These are phyloP conservation scores for Acholoe squamosa DNA, from an alignment of 2,888 invertebrate species.

Conservation along the genomic window DNA sequence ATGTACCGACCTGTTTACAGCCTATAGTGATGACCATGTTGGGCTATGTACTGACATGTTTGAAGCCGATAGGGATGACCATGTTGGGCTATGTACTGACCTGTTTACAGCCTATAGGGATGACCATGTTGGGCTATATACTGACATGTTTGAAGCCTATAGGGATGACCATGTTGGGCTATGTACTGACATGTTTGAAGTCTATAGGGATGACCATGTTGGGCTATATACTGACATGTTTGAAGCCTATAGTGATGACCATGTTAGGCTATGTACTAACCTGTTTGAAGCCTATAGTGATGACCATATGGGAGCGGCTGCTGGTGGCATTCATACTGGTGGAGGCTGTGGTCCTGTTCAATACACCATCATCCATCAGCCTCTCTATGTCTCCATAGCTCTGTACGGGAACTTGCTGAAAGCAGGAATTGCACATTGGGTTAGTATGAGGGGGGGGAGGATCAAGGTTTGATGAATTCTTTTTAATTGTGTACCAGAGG, in stretches of 20 bases:
- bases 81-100: conserved; percentile 66
- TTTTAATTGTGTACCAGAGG: too few relatives aligned
- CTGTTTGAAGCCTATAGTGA: conserved; percentile 78
- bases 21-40: conserved; percentile 76
- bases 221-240: conserved; percentile 66
- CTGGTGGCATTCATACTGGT: conserved; percentile 80
- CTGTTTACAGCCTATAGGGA: conserved; percentile 78
- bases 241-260: not conserved
- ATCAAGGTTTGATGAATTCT: too few relatives aligned
- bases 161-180: not conserved
- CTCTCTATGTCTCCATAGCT: conserved; percentile 75
- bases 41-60: conserved; percentile 66
- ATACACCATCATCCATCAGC: conserved; percentile 76
- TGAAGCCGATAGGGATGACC: not conserved
- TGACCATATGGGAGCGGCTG: conserved; percentile 78
- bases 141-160: not conserved
- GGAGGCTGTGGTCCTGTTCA: conserved; percentile 76
- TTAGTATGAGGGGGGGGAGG: too few relatives aligned
- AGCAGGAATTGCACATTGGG: not conserved
- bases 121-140: conserved; percentile 78
- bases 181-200: conserved; percentile 75
- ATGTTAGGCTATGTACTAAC: conserved; percentile 66
- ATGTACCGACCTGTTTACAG: conserved; percentile 53
- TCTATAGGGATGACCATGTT: conserved; percentile 79
- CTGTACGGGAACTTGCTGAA: conserved; percentile 75